Evolutionary conservation across 2,888 invertebrate genomes (phyloP).

Genomic region (Galerucella pusilla): DNA sequence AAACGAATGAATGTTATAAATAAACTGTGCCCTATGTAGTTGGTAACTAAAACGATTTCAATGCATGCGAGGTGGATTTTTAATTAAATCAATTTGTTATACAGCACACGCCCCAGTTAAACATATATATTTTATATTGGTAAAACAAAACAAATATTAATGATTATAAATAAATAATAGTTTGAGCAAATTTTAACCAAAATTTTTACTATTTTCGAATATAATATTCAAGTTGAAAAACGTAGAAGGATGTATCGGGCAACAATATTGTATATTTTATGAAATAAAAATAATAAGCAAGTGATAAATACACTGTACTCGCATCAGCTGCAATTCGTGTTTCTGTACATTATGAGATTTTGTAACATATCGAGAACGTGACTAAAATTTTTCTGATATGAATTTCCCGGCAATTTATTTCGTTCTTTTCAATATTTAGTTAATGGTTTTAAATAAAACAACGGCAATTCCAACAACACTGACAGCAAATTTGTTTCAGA

Average conservation of each 20-base stretch:
- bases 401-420: not conserved
- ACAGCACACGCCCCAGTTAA: not conserved
- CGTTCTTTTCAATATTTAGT: not conserved
- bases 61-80: not conserved
- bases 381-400: not conserved
- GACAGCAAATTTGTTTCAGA: not conserved
- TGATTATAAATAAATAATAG: not conserved
- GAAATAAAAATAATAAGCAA: not conserved
- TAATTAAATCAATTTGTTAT: not conserved
- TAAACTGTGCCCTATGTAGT: not conserved
- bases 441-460: not conserved
- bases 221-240: not conserved
- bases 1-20: not conserved
- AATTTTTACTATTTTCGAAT: not conserved
- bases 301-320: not conserved
- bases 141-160: not conserved
- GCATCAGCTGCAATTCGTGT: not conserved
- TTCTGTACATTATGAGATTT: not conserved
- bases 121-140: not conserved
- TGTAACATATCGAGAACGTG: conserved; percentile 1
- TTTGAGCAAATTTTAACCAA: not conserved
- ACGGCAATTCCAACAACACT: not conserved
- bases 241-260: not conserved
- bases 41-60: not conserved
- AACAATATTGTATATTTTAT: not conserved